Conservation (phyloP, 2,113 vertebrate genomes). For the Macroglossus sobrinus region DNA sequence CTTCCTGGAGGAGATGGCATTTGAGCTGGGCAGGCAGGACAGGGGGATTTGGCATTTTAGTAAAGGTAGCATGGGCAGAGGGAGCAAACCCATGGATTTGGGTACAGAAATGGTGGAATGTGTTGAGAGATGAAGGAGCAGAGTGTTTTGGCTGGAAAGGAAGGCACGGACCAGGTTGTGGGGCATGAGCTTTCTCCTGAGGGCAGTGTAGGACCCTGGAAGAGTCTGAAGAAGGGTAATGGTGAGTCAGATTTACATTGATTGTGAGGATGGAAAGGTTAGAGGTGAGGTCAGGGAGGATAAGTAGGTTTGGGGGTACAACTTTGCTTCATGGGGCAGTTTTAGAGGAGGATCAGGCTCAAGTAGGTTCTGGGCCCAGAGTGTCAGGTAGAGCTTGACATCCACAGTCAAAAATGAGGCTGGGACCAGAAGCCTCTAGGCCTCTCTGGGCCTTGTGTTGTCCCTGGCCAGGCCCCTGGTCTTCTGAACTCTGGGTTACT, state of each 20-base stretch:
- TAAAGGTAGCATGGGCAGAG: neutral
- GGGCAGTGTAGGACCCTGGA: neutral
- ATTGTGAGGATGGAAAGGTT: no score
- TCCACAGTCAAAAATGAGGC: neutral
- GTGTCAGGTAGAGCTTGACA: neutral
- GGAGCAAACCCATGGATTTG: neutral
- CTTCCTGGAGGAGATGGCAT: slow-evolving; percentile 5
- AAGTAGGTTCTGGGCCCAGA: neutral
- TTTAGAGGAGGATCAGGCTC: neutral
- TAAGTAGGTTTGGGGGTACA: neutral
- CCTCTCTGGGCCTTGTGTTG: neutral
- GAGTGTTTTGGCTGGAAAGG: neutral
- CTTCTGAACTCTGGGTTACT: neutral
- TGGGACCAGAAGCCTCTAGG: neutral
- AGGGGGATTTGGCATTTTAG: neutral
- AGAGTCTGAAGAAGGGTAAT: neutral
- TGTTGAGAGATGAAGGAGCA: neutral
- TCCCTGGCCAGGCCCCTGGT: neutral
- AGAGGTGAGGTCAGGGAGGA: neutral
- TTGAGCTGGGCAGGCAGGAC: neutral
- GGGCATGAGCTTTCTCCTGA: neutral
- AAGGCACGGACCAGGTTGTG: neutral
- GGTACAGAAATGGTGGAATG: neutral
- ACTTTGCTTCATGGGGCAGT: neutral
- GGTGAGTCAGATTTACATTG: neutral